Conservation (phyloP, 2,113 vertebrate species). For the Oncorhynchus clarkii region DNA sequence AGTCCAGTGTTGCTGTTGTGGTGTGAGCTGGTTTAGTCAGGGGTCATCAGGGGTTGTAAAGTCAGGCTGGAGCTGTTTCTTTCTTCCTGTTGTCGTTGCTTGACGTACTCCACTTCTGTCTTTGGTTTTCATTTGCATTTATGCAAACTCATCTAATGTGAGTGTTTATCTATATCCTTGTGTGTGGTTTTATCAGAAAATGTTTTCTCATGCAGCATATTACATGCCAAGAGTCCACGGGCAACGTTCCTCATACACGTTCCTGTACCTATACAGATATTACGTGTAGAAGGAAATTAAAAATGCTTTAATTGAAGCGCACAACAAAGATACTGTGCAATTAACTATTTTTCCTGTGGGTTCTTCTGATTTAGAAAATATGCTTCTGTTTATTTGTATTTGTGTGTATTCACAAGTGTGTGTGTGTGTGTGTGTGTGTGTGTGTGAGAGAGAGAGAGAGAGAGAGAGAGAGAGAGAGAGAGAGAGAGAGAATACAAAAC, state of each 20-base stretch:
- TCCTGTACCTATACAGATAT: slow-evolving; percentile 22
- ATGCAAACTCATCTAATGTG: not conserved
- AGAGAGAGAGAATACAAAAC: too few species aligned
- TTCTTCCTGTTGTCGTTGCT: slow-evolving; percentile 64
- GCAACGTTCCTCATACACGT: slow-evolving; percentile 58
- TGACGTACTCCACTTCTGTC: slow-evolving; percentile 56
- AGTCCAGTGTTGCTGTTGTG: slow-evolving; percentile 73
- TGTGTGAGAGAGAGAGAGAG: slow-evolving; percentile 17
- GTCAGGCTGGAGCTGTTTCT: slow-evolving; percentile 68
- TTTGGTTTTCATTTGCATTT: slow-evolving; percentile 27
- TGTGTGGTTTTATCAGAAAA: slow-evolving; percentile 41
- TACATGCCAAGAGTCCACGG: slow-evolving; percentile 73
- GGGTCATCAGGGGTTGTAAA: slow-evolving; percentile 70
- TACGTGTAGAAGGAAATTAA: slow-evolving; percentile 17
- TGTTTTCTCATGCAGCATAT: slow-evolving; percentile 66
- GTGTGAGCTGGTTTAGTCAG: slow-evolving; percentile 71
- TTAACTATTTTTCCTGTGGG: slow-evolving; percentile 75
- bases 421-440: slow-evolving; percentile 29
- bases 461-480: too few species aligned
- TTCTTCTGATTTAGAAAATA: slow-evolving; percentile 59
- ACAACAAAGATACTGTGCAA: too few species aligned
- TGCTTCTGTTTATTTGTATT: slow-evolving; percentile 63
- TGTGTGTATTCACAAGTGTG: slow-evolving; percentile 1
- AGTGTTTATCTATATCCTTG: slow-evolving; percentile 45
- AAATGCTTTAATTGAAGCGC: not conserved